phyloP scores from a whole-genome alignment of 2,797 vertebrate genomes.

The Trematomus bernacchii region DNA sequence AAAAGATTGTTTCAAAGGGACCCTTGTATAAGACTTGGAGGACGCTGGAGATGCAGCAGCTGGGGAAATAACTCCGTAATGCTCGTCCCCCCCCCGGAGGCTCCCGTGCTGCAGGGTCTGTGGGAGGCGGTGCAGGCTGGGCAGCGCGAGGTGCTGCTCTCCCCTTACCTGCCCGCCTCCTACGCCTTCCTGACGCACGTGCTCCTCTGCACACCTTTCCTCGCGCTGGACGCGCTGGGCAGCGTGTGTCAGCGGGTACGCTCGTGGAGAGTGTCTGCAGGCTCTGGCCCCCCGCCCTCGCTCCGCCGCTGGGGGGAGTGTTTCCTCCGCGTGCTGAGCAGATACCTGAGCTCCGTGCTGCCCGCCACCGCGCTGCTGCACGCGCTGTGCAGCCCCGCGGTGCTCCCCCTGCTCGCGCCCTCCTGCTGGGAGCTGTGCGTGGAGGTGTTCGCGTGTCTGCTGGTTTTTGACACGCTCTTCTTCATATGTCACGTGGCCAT shows the following conservation, averaged over 20 bases:
- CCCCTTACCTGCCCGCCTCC: constrained; percentile 65
- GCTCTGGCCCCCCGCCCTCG: constrained; percentile 41
- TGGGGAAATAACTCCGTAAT: constrained; percentile 15
- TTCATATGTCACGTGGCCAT: constrained; percentile 77
- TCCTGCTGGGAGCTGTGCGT: constrained; percentile 62
- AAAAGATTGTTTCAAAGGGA: background rate
- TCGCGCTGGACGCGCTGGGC: constrained; percentile 75
- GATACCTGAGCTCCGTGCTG: constrained; percentile 68
- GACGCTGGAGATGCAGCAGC: background rate
- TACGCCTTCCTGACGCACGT: constrained; percentile 77
- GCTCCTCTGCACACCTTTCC: constrained; percentile 75
- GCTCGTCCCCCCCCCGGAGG: background rate
- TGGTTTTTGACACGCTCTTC: constrained; percentile 83
- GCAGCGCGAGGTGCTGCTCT: constrained; percentile 53
- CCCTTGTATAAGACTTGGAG: background rate
- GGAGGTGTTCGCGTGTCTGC: constrained; percentile 72
- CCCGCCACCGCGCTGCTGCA: constrained; percentile 71
- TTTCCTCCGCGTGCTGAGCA: constrained; percentile 63
- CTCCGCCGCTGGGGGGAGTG: constrained; percentile 66
- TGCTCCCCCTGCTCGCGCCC: constrained; percentile 70
- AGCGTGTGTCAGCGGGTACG: constrained; percentile 49
- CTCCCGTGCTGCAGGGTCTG: constrained; percentile 63
- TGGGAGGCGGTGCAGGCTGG: constrained; percentile 70
- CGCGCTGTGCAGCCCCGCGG: constrained; percentile 6
- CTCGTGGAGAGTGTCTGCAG: constrained; percentile 67